A percentile compares a stretch with the other conserved stretches of the same genome.
phyloP scores from a whole-genome alignment of 2,888 invertebrate genomes.

The Diachrysia chrysitis region DNA sequence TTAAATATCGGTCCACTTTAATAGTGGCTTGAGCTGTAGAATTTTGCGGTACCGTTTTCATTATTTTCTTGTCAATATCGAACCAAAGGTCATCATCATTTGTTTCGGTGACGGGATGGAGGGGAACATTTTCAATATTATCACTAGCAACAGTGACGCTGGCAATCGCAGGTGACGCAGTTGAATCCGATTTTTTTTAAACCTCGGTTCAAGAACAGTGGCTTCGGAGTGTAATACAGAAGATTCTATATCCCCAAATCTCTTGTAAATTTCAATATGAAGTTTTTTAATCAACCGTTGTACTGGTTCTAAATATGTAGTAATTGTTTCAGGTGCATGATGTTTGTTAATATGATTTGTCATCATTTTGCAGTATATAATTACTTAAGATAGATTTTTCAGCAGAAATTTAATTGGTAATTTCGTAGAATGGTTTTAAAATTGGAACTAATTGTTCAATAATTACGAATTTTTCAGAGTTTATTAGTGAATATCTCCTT shows the following conservation, averaged over 20 bases:
- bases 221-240: no score
- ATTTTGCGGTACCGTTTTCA: slow-evolving; percentile 23
- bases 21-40: slow-evolving; percentile 22
- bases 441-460: slow-evolving; percentile 31
- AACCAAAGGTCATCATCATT: slow-evolving; percentile 24
- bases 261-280: slow-evolving; percentile 26
- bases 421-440: slow-evolving; percentile 26
- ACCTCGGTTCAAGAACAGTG: no score
- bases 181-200: no score
- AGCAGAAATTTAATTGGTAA: slow-evolving; percentile 23
- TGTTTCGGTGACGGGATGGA: no score
- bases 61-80: slow-evolving; percentile 19
- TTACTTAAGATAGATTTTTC: slow-evolving; percentile 25
- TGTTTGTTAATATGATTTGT: slow-evolving; percentile 24
- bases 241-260: slow-evolving; percentile 28
- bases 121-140: slow-evolving; percentile 12
- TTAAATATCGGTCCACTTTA: slow-evolving; percentile 23
- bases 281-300: slow-evolving; percentile 24
- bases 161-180: no score
- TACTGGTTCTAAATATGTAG: slow-evolving; percentile 29
- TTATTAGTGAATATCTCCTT: slow-evolving; percentile 28
- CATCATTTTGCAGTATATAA: slow-evolving; percentile 27
- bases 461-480: slow-evolving; percentile 23
- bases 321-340: slow-evolving; percentile 22
- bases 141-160: slow-evolving; percentile 19